Evolutionary conservation across 2,113 vertebrate genomes (phyloP).

Genomic region (Pelodiscus sinensis): DNA sequence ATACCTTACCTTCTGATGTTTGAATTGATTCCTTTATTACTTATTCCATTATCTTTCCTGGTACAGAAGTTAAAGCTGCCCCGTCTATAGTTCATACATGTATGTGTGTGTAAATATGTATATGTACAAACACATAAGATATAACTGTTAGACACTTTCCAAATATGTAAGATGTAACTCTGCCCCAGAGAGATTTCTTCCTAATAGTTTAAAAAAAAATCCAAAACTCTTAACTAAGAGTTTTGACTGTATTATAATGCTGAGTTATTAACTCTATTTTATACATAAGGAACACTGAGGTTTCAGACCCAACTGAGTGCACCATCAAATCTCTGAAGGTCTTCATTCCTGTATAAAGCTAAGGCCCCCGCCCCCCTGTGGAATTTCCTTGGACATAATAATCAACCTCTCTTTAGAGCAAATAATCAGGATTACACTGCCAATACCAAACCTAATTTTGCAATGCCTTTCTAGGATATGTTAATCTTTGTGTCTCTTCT

Average conservation of each 20-base stretch:
- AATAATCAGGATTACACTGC: background rate
- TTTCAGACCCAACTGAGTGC: background rate
- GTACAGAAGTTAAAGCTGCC: no score
- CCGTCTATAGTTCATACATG: no score
- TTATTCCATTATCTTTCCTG: no score
- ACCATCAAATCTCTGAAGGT: background rate
- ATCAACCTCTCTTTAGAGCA: background rate
- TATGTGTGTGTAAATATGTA: no score
- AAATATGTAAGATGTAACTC: background rate
- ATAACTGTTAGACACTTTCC: background rate
- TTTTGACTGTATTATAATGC: no score
- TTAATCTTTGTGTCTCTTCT: no score
- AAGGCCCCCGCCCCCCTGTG: accelerated
- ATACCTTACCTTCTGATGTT: no score
- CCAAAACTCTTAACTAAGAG: background rate
- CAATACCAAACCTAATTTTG: background rate
- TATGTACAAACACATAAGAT: no score
- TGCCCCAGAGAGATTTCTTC: background rate
- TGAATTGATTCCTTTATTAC: no score
- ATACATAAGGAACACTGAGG: background rate
- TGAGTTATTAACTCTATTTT: background rate
- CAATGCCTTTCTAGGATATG: background rate
- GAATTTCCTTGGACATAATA: background rate
- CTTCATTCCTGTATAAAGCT: no score
- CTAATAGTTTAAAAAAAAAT: background rate